These are phyloP conservation scores for Hirtodrosophila histrioides DNA, from an alignment of 2,888 invertebrate species.

Conservation along the genomic window DNA sequence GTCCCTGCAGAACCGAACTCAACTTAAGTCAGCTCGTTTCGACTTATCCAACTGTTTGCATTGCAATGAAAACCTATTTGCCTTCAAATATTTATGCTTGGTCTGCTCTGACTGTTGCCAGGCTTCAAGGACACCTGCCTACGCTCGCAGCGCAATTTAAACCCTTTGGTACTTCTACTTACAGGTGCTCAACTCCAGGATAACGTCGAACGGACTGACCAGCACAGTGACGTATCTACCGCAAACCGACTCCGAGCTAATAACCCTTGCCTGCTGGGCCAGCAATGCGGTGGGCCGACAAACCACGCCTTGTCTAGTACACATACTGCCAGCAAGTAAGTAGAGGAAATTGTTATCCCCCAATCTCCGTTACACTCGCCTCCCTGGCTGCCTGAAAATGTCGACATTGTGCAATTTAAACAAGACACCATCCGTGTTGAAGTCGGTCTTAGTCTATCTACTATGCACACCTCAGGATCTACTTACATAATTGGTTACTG, in stretches of 20 bases:
- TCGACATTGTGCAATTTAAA: constrained; percentile 35
- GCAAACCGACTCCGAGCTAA: constrained; percentile 88
- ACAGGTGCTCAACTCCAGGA: constrained; percentile 85
- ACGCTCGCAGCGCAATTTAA: constrained; percentile 41
- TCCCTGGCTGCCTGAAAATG: constrained; percentile 41
- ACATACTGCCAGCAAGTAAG: constrained; percentile 92
- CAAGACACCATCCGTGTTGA: constrained; percentile 15
- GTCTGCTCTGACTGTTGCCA: constrained; percentile 5
- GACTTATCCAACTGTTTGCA: constrained; percentile 61
- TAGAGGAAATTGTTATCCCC: constrained; percentile 54
- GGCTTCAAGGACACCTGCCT: constrained; percentile 49
- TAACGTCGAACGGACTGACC: constrained; percentile 85
- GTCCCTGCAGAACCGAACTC: constrained; percentile 25
- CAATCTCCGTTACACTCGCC: not conserved
- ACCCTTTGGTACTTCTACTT: constrained; percentile 40
- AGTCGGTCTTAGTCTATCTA: constrained; percentile 38
- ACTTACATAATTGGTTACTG: constrained; percentile 73
- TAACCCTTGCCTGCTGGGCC: constrained; percentile 95
- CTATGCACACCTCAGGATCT: constrained; percentile 73
- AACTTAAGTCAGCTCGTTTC: constrained; percentile 27
- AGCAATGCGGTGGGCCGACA: constrained; percentile 93
- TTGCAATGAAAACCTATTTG: constrained; percentile 76
- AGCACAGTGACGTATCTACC: constrained; percentile 87
- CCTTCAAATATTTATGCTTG: constrained; percentile 72
- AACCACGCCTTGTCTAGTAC: constrained; percentile 91